Evolutionary conservation across 2,888 invertebrate species (phyloP).

Genomic region (Pyrochroa serraticornis): DNA sequence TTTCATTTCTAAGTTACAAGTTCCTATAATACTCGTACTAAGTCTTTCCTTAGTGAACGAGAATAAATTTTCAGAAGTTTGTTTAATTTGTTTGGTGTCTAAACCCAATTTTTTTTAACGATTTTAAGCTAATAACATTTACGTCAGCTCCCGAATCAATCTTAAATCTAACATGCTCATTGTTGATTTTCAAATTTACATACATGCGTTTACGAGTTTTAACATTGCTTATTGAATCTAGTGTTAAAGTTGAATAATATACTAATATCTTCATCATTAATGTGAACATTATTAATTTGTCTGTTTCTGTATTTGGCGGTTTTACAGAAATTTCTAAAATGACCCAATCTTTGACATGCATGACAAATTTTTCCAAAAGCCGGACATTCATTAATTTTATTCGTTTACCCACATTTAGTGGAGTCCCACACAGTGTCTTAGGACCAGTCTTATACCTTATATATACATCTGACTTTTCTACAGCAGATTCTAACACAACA

Average conservation of each 20-base stretch:
- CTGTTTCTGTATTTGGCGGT: neutral
- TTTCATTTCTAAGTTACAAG: too few species aligned
- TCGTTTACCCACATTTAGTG: too few species aligned
- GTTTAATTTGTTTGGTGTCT: neutral
- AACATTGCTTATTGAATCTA: neutral
- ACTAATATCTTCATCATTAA: neutral
- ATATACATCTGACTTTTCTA: too few species aligned
- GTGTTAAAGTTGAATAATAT: neutral
- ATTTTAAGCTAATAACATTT: neutral
- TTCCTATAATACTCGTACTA: too few species aligned
- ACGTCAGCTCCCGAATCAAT: neutral
- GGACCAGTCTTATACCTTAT: too few species aligned
- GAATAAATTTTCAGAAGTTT: neutral
- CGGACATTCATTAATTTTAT: neutral
- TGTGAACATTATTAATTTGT: neutral
- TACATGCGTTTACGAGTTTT: neutral
- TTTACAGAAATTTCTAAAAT: too few species aligned
- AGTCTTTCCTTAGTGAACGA: too few species aligned
- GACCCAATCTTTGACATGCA: neutral
- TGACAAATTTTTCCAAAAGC: conserved; percentile 11
- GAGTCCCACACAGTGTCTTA: neutral
- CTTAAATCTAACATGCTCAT: neutral
- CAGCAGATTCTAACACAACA: too few species aligned
- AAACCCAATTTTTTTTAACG: neutral
- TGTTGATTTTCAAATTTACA: neutral